Base-by-base conservation (phyloP, 92 coral and sea anemone species). In the Palythoa grandis region DNA sequence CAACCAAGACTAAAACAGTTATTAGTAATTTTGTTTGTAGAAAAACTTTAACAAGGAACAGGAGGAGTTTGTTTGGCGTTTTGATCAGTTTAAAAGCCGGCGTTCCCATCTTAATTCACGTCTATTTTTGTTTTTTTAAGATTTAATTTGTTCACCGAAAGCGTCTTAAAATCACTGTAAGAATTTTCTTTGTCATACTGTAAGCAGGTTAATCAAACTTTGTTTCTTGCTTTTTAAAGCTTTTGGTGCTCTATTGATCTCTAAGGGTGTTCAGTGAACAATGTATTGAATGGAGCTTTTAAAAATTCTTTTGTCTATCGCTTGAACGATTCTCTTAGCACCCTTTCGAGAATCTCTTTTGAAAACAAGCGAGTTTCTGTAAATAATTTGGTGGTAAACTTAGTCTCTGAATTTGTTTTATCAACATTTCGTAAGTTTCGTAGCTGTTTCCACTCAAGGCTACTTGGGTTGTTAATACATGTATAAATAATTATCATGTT, bases 211-310 rank as follows among this genome's bases (percentile, higher is more conserved):
- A 67, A 52, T 11, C 20, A 11, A 29, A 19, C 12, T 48, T 63
- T 52, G 29, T 80, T 80, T 80, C 74, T 79, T 50, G 70, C 60
- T 24, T 60, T 71, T 78, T 61, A 38, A 80, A 80, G 47, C 73
- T 50, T 67, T 52, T 66, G 85, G 85, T 80, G 85, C 66, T 80
- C 85, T 80, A 80, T 80, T 80, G 61, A 80, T 70, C 19, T 80
- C 23, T 2, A 52, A 66, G 54, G 85, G 83, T 78, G 72, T 66
- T 40, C 61, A 43, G 40, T 47, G 39, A 19, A 65, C 74, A 80
- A 80, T 80, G 15, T 73, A 65, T 13, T 66, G 37, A 80, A 80
- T 48, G 17, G 47, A 47, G 43, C 74, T 80, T 65, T 67, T 80
- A 25, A 65, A 80, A 80, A 63, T 38, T 80, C 74, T 15, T 80